These are phyloP conservation scores for Cheilosia impressa DNA, from an alignment of 2,888 invertebrate species.

Conservation along the genomic window DNA sequence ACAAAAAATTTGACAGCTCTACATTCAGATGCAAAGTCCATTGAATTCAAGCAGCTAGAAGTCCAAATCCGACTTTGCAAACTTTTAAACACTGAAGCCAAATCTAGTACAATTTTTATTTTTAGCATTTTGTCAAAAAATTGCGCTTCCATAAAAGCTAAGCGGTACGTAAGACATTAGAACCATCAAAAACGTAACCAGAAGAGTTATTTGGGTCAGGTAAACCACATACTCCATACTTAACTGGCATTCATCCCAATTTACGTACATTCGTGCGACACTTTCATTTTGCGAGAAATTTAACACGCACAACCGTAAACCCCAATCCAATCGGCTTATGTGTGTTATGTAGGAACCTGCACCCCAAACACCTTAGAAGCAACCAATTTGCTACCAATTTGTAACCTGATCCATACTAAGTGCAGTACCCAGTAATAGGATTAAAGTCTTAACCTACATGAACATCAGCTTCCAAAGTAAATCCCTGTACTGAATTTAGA, in stretches of 20 bases:
- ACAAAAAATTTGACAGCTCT: no score
- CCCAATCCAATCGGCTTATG: conserved; percentile 2
- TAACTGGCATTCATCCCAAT: neutral
- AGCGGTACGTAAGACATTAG: no score
- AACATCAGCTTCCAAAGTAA: neutral
- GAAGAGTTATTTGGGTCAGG: no score
- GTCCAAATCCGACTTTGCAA: no score
- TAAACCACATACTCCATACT: no score
- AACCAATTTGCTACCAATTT: conserved; percentile 40
- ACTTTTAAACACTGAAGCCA: no score
- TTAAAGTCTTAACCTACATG: conserved; percentile 43
- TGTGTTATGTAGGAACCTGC: neutral
- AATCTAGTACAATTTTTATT: no score
- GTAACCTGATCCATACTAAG: conserved; percentile 19
- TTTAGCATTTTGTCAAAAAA: no score
- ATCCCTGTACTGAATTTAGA: conserved; percentile 1
- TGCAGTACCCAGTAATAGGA: conserved; percentile 33
- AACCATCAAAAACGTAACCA: no score
- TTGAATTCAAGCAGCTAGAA: no score
- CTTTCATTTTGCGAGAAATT: neutral
- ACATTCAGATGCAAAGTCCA: no score
- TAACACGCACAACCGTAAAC: conserved; percentile 4
- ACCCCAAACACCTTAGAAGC: neutral
- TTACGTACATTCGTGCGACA: neutral
- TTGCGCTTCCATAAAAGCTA: no score